These are phyloP conservation scores for Prenolepis imparis DNA, from an alignment of 2,888 invertebrate genomes.

Conservation along the genomic window DNA sequence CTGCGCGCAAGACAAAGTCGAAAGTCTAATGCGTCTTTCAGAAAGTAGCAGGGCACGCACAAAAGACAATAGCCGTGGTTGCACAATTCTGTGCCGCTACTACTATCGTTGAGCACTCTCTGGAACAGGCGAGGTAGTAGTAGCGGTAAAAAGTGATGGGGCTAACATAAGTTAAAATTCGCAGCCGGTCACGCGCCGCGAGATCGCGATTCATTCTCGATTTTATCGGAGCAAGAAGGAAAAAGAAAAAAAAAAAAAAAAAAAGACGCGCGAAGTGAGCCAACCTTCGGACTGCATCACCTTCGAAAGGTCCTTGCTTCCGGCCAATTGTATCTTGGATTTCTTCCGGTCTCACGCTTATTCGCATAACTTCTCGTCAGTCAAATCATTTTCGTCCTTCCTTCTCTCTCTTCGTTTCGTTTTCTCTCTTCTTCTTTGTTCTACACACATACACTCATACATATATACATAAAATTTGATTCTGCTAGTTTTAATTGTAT, in stretches of 20 bases:
- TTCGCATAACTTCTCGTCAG: slow-evolving; percentile 73
- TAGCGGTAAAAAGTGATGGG: slow-evolving; percentile 49
- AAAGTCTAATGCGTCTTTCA: slow-evolving; percentile 58
- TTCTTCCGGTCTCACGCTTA: slow-evolving; percentile 77
- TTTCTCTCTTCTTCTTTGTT: neutral
- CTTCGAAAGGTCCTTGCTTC: slow-evolving; percentile 72
- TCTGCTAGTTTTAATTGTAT: slow-evolving; percentile 28
- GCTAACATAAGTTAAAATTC: slow-evolving; percentile 39
- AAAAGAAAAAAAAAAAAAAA: neutral
- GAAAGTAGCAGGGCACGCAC: slow-evolving; percentile 65
- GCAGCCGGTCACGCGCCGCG: slow-evolving; percentile 42
- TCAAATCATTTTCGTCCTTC: slow-evolving; percentile 46
- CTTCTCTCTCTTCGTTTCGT: neutral
- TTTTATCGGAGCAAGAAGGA: slow-evolving; percentile 42
- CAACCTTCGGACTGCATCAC: slow-evolving; percentile 59
- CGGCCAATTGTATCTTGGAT: slow-evolving; percentile 75
- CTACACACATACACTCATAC: neutral
- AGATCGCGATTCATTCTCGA: slow-evolving; percentile 44
- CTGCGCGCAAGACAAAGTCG: slow-evolving; percentile 38
- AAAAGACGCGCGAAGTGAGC: slow-evolving; percentile 43
- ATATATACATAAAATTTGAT: neutral
- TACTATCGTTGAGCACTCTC: slow-evolving; percentile 73
- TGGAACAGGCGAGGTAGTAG: slow-evolving; percentile 65
- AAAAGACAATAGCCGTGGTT: slow-evolving; percentile 67
- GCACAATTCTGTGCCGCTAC: slow-evolving; percentile 63